These are phyloP conservation scores for Orchestia grillus DNA, from an alignment of 1,140 invertebrate genomes.

Conservation along the genomic window DNA sequence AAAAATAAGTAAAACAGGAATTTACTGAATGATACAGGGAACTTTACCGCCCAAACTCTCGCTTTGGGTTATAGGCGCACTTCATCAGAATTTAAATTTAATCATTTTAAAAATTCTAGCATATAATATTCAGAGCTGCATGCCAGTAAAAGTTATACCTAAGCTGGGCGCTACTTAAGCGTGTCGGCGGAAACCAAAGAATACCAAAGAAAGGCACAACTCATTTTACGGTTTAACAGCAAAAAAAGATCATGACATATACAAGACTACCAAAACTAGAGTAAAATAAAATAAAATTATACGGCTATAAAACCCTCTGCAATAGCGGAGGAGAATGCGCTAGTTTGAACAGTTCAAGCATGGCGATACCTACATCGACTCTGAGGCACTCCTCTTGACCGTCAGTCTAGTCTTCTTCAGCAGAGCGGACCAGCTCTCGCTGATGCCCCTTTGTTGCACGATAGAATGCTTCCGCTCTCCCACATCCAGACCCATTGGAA, in stretches of 20 bases:
- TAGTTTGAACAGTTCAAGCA: too few species aligned
- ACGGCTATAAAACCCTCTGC: too few species aligned
- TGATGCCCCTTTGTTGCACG: too few species aligned
- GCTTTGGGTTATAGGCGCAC: background rate
- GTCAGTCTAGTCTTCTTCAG: too few species aligned
- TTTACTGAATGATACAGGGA: background rate
- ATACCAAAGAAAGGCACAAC: background rate
- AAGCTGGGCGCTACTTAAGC: background rate
- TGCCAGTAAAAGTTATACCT: background rate
- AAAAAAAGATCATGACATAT: too few species aligned
- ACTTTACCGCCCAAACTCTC: background rate
- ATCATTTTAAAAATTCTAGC: background rate
- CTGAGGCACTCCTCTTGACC: too few species aligned
- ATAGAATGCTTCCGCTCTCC: too few species aligned
- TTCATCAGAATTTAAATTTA: background rate
- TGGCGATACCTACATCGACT: too few species aligned
- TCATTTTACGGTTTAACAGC: background rate
- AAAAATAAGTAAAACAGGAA: background rate
- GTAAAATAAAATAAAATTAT: background rate
- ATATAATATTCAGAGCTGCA: background rate
- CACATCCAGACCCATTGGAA: too few species aligned
- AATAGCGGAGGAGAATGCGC: too few species aligned
- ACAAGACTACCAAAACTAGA: background rate
- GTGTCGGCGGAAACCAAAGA: background rate
- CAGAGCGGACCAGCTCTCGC: too few species aligned